Evolutionary conservation across 64 coral and sea anemone species (phyloP).

Genomic region (Trachythela sp.): DNA sequence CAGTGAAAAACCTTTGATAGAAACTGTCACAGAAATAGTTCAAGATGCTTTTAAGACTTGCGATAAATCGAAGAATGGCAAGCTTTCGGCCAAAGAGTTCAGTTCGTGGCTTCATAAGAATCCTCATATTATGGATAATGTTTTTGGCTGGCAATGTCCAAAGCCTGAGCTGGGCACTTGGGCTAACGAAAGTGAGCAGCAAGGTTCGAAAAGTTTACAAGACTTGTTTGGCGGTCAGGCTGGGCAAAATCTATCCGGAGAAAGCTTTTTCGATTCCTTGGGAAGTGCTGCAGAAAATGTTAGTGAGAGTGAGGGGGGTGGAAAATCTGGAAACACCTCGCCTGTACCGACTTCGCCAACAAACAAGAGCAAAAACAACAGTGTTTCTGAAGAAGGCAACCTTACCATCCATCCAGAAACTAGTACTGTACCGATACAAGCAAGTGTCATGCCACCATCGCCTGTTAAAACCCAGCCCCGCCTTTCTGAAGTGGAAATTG

Average conservation of each 20-base stretch:
- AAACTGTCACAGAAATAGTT: constrained; percentile 70
- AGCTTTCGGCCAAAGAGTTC: constrained; percentile 60
- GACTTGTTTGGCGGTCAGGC: background rate
- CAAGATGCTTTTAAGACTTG: constrained; percentile 60
- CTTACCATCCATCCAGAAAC: background rate
- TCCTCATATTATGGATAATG: constrained; percentile 60
- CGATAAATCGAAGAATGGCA: constrained; percentile 36
- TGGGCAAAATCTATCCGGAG: background rate
- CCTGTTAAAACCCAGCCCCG: background rate
- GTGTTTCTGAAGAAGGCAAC: background rate
- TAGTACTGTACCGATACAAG: background rate
- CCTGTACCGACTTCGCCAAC: background rate
- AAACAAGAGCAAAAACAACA: background rate
- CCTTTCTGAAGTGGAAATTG: background rate
- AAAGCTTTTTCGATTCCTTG: constrained; percentile 4
- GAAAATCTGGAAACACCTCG: background rate
- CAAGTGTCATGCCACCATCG: background rate
- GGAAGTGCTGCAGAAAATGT: background rate
- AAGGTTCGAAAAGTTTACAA: background rate
- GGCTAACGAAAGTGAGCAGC: background rate
- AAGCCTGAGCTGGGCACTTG: constrained; percentile 34
- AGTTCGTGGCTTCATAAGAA: constrained; percentile 50
- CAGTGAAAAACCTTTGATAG: constrained; percentile 55
- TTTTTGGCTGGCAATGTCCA: constrained; percentile 55
- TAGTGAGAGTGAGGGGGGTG: background rate